Evolutionary conservation across 2,888 invertebrate genomes (phyloP).

Genomic region (Podabrus alpinus): DNA sequence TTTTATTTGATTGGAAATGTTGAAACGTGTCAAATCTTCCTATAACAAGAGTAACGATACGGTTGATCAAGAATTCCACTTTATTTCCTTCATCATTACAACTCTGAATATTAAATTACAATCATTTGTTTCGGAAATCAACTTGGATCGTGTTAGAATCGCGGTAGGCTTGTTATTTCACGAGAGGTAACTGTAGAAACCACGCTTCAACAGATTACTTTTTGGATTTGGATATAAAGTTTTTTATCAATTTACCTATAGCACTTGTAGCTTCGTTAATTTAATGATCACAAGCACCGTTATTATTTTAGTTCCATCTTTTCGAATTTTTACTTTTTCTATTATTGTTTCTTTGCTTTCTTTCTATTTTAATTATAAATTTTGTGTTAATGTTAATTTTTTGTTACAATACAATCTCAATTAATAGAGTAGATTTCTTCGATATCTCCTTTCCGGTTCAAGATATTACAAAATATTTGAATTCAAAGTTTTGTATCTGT

Average conservation of each 20-base stretch:
- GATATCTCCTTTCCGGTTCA: not conserved
- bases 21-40: constrained; percentile 12
- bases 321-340: not conserved
- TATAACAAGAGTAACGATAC: constrained; percentile 25
- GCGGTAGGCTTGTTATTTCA: constrained; percentile 53
- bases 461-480: too few species aligned
- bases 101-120: constrained; percentile 54
- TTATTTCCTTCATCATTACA: constrained; percentile 50
- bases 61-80: constrained; percentile 47
- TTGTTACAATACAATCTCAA: not conserved
- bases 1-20: not conserved
- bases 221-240: constrained; percentile 9
- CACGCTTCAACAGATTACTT: constrained; percentile 37
- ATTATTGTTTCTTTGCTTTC: not conserved
- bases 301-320: not conserved
- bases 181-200: constrained; percentile 44
- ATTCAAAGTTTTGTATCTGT: too few species aligned
- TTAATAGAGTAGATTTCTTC: not conserved
- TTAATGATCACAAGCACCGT: constrained; percentile 18
- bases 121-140: constrained; percentile 58
- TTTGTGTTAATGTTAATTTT: not conserved
- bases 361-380: not conserved
- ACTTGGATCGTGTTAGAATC: constrained; percentile 54
- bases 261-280: constrained; percentile 18
- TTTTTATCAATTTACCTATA: constrained; percentile 21